These are phyloP conservation scores for Tinea trinotella DNA, from an alignment of 2,888 invertebrate species.

Conservation along the genomic window DNA sequence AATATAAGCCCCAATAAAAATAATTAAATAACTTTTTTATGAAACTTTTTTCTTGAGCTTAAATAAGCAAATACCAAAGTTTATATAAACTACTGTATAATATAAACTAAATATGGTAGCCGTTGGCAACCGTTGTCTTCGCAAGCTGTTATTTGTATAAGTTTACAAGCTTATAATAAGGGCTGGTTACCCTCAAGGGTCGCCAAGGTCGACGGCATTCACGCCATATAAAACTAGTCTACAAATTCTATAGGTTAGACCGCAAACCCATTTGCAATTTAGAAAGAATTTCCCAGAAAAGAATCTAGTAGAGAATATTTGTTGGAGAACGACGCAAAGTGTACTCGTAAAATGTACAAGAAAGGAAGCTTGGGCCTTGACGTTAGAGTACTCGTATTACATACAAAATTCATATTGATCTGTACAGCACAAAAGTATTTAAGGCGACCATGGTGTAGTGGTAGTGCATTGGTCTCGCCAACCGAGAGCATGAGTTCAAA, in stretches of 20 bases:
- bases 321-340: background rate
- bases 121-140: background rate
- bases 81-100: no score
- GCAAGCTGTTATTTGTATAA: background rate
- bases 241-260: slow-evolving; percentile 4
- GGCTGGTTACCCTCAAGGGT: background rate
- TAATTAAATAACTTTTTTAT: no score
- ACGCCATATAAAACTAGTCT: background rate
- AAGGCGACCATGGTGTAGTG: no score
- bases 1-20: no score
- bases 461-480: no score
- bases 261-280: slow-evolving; percentile 8
- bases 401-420: no score
- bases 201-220: background rate
- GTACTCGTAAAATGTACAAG: background rate
- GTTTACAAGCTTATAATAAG: slow-evolving; percentile 3
- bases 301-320: slow-evolving; percentile 5
- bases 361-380: background rate
- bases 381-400: background rate
- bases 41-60: no score
- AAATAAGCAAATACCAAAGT: no score
- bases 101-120: no score
- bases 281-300: slow-evolving; percentile 6
- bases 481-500: no score
- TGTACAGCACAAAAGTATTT: no score